These are phyloP conservation scores for Nannospalax galili DNA, from an alignment of 2,113 vertebrate genomes.

Conservation along the genomic window DNA sequence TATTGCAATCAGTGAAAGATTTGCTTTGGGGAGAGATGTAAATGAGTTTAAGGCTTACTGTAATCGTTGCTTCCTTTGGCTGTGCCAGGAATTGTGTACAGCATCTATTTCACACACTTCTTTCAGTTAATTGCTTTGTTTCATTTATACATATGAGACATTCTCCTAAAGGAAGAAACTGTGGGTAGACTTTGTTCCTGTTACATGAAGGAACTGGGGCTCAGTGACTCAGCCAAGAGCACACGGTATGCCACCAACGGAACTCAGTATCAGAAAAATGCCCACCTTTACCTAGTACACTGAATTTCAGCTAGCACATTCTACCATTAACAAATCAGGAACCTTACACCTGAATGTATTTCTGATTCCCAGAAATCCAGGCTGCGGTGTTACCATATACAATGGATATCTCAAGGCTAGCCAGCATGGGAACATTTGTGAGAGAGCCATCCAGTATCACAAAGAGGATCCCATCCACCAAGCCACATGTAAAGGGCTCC, in stretches of 20 bases:
- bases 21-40: slow-evolving; percentile 14
- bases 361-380: neutral
- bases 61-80: neutral
- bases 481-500: neutral
- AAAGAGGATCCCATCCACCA: neutral
- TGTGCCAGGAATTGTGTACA: neutral
- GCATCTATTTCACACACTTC: neutral
- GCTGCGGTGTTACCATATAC: neutral
- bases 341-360: neutral
- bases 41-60: neutral
- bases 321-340: neutral
- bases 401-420: neutral
- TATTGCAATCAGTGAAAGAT: slow-evolving; percentile 19
- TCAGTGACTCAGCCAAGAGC: neutral
- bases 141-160: neutral
- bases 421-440: neutral
- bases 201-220: neutral
- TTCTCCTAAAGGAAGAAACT: neutral
- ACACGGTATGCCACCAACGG: neutral
- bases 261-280: neutral
- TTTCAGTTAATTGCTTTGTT: neutral
- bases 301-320: neutral
- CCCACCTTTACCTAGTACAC: neutral
- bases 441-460: too few relatives aligned
- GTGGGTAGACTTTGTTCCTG: neutral